Base-by-base conservation (phyloP, 1,140 invertebrate genomes). In the Sipha flava region DNA sequence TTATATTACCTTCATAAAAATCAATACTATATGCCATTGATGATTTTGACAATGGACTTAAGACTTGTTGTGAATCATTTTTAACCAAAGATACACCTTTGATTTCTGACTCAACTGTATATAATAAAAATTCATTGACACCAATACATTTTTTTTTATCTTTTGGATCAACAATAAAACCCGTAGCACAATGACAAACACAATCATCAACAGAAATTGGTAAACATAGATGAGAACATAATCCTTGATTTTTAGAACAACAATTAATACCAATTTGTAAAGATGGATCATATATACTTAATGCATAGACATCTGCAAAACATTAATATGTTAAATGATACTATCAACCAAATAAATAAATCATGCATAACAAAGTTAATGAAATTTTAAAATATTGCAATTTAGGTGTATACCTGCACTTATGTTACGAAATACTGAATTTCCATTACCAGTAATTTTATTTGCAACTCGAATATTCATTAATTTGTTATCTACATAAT, bases 151-250 rank as follows among this genome's bases (percentile, higher is more conserved):
- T 85, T 21, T 83, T 86, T 0, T 84, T 82, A 82, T 91, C 85
- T 14, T 85, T 85, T 1, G 88, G 86, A 84, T 91, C 87, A 18
- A 86, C 82, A 23, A 84, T 81, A 85, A 91, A 94, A 1, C 94
- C 94, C 37, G 90, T 88, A 2, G 94, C 91, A 86, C 94, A 96
- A 73, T 87, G 88, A 84, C 94, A 96, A 1, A 87, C 87, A 81
- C 88, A 87, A 14, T 86, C 85, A 0, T 83, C 86, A 12, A 83
- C 79, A 1, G 88, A 89, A 23, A 88, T 86, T 14, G 93, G 91
- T 72, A 96, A 85, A 85, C 94, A 96, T 3, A 96, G 85, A 85
- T 96, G 94, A 80, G 90, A 87, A 85, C 94, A 95, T 40, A 87
- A 87, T 47, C 89, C 88, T 82, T 88, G 89, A 73, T 90, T 87